Evolutionary conservation across 1,140 invertebrate species (phyloP).

Genomic region (Carposina sasakii): DNA sequence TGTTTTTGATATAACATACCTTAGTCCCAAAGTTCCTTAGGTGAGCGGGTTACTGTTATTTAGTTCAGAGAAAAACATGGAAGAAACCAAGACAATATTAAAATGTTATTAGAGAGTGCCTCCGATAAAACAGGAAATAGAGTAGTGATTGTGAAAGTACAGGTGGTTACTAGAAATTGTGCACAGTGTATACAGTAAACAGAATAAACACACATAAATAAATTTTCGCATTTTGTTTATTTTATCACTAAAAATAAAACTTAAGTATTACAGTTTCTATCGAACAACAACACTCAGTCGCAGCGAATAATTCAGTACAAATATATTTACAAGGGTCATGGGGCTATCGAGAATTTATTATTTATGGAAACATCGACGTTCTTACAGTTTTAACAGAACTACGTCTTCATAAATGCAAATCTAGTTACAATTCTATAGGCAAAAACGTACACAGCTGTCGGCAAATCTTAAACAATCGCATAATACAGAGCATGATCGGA

Average conservation of each 20-base stretch:
- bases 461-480: too few species aligned
- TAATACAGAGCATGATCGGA: slow-evolving; percentile 36
- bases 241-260: slow-evolving; percentile 72
- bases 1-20: too few species aligned
- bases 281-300: slow-evolving; percentile 69
- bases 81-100: slow-evolving; percentile 49
- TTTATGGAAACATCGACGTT: slow-evolving; percentile 14
- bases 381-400: slow-evolving; percentile 31
- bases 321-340: slow-evolving; percentile 62
- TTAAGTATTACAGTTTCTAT: slow-evolving; percentile 71
- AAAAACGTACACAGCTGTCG: slow-evolving; percentile 14
- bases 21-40: too few species aligned
- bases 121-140: slow-evolving; percentile 53
- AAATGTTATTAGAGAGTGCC: slow-evolving; percentile 60
- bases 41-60: too few species aligned
- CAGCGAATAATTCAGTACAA: slow-evolving; percentile 63
- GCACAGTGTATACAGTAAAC: slow-evolving; percentile 31
- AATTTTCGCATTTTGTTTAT: slow-evolving; percentile 67
- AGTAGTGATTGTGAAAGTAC: slow-evolving; percentile 39
- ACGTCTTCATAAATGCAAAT: slow-evolving; percentile 54
- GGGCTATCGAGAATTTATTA: slow-evolving; percentile 33
- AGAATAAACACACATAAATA: slow-evolving; percentile 36
- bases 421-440: slow-evolving; percentile 18
- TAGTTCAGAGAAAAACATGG: slow-evolving; percentile 39
- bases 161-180: slow-evolving; percentile 51